Evolutionary conservation across 2,797 vertebrate species (phyloP), one percentile per base, ranked within the genome.

Genomic region (Alauda arvensis): DNA sequence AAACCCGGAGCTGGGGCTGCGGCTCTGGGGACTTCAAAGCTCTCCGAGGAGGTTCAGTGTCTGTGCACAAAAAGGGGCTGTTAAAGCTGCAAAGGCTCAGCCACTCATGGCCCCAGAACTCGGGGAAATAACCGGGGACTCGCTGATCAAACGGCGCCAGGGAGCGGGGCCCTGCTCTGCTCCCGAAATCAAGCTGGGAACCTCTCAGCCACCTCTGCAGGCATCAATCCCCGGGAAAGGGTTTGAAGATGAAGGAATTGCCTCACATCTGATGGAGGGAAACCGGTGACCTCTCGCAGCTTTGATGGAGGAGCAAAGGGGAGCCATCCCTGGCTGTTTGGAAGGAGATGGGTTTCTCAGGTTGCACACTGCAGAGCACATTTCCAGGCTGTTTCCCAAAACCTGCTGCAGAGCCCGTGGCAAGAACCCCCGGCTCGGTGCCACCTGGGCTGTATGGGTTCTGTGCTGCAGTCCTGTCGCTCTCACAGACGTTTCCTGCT

Each of bases 401-500:
- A 83, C 39, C 85, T 63, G 67, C 66, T 46, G 72, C 87, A 88
- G 18, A 79, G 68, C 82, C 62, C 1, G 40, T 71, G 77, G 82
- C 85, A 43, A 61, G 57, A 83, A 9, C 31, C 33, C 6, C 0
- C 16, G 17, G 16, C 40, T 42, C 15, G 1, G 4, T 4, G 49
- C 17, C 10, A 6, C 8, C 1, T 8, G 10, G 26, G 62, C 92
- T 40, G 63, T 10, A 1, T 31, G 59, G 62, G 15, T 19, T 11
- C 82, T 71, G 59, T 70, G 90, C 88, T 19, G 69, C 78, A n/a
- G 17, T 21, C 68, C 83, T 43, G 81, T 3, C 52, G 9, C 81
- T 57, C 87, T 55, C 71, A 4, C 40, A 55, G 40, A 26, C 24
- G 1, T 2, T 13, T 14, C 13, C 60, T 29, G 4, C 9, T 2